Evolutionary conservation across 2,888 invertebrate species (phyloP).

Genomic region (Ornithoptera alexandrae): DNA sequence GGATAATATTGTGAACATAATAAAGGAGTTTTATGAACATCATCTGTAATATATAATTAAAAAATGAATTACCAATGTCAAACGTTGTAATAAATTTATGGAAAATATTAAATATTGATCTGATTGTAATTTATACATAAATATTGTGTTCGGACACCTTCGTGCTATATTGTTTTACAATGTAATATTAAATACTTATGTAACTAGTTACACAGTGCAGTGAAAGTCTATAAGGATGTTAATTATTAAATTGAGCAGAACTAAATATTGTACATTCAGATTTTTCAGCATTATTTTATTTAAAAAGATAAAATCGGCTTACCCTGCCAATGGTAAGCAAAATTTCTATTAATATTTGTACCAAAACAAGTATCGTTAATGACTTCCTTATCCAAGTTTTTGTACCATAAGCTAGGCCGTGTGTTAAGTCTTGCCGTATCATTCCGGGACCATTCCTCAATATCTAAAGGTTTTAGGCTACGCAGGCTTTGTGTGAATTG

Average conservation of each 20-base stretch:
- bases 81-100: neutral
- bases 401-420: constrained; percentile 61
- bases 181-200: no score
- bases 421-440: constrained; percentile 44
- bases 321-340: constrained; percentile 77
- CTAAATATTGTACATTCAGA: no score
- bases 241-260: no score
- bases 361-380: constrained; percentile 55
- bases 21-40: constrained; percentile 59
- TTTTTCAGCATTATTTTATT: no score
- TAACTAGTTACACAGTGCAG: no score
- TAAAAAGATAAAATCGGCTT: constrained; percentile 19
- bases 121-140: no score
- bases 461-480: constrained; percentile 42
- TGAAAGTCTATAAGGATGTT: no score
- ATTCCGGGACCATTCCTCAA: constrained; percentile 55
- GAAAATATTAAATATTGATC: no score
- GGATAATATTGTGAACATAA: constrained; percentile 67
- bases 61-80: neutral
- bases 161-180: no score
- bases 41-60: constrained; percentile 48
- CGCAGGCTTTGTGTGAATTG: constrained; percentile 56
- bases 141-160: no score
- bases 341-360: constrained; percentile 70
- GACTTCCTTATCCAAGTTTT: constrained; percentile 57